Base-by-base conservation (phyloP, 1,140 invertebrate genomes). In the Leptinotarsa texana region DNA sequence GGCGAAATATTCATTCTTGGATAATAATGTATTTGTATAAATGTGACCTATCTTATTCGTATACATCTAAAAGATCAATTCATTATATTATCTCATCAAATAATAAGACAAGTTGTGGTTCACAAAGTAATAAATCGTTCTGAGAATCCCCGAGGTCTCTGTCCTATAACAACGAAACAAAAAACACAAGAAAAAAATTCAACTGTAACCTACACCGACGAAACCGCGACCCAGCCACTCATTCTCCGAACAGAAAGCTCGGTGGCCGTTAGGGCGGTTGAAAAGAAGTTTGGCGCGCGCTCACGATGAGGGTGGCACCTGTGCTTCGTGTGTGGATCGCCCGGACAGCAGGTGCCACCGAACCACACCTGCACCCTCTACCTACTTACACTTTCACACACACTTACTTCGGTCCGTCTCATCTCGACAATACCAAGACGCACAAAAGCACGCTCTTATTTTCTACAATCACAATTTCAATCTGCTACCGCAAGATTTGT, bases 321-420 rank as follows among this genome's bases (percentile, higher is more conserved):
- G 69, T 72, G 49, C 69, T 48, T 24, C 65, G 65, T 42, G 51
- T 57, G 51, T 57, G 65, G 65, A 67, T 61, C 69, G 75, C 42
- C 33, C 57, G 74, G 65, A n/a, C 51, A 57, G 65, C 69, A 72
- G 73, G 73, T 74, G 68, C 57, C 73, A 48, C 65, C 69, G 61
- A 70, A 74, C 22, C 33, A 62, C 69, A 72, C 69, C 69, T 72
- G 69, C 69, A 57, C 69, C 69, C 22, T 62, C 69, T 57, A 27
- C 24, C n/a, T 72, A 72, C 69, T 72, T 72, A 57, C 69, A 72
- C 69, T 72, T 77, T 74, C 69, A 57, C 63, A 21, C 73, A 63
- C 69, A 72, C 67, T 17, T 57, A 17, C 51, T 57, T 74, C 67
- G 72, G 67, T 47, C 42, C 49, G 13, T 75, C 49, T 51, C 42